Evolutionary conservation across 2,888 invertebrate species (phyloP).

Genomic region (Amiota minor): DNA sequence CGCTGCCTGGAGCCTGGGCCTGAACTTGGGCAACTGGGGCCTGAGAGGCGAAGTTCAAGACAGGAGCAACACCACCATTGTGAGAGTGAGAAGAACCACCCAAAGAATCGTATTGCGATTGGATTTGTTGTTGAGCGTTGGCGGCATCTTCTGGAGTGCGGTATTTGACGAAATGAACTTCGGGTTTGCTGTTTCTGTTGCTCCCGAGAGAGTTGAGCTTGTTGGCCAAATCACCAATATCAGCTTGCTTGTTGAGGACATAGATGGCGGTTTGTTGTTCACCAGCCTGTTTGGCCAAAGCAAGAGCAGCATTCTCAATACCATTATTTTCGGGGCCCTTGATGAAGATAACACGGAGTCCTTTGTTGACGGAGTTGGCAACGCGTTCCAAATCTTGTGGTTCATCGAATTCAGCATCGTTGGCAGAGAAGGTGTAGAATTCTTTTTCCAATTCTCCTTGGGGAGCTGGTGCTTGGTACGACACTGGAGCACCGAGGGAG

Average conservation of each 20-base stretch:
- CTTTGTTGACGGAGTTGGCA: conserved; percentile 57
- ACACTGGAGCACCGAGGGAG: conserved; percentile 39
- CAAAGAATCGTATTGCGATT: conserved; percentile 57
- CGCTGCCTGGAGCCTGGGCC: conserved; percentile 52
- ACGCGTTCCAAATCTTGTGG: conserved; percentile 50
- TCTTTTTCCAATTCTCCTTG: conserved; percentile 60
- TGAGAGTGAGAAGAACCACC: conserved; percentile 51
- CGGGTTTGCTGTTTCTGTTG: conserved; percentile 61
- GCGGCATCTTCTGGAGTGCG: conserved; percentile 62
- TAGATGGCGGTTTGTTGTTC: conserved; percentile 63
- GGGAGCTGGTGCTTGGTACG: conserved; percentile 53
- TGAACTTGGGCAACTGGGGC: conserved; percentile 49
- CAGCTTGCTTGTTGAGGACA: conserved; percentile 63
- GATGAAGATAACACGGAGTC: conserved; percentile 62
- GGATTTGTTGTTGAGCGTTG: conserved; percentile 61
- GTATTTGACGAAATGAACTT: conserved; percentile 67
- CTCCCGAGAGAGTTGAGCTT: conserved; percentile 57
- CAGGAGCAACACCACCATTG: conserved; percentile 60
- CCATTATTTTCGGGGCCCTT: conserved; percentile 65
- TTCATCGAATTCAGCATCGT: conserved; percentile 59
- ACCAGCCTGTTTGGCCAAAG: conserved; percentile 62
- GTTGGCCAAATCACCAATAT: conserved; percentile 57
- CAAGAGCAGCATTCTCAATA: conserved; percentile 59
- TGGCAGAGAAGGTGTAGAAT: conserved; percentile 60
- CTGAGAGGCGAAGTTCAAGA: conserved; percentile 61